Evolutionary conservation across 2,113 vertebrate genomes (phyloP), one percentile per base, ranked within the genome.

Genomic region (Melanerpes aurifrons): DNA sequence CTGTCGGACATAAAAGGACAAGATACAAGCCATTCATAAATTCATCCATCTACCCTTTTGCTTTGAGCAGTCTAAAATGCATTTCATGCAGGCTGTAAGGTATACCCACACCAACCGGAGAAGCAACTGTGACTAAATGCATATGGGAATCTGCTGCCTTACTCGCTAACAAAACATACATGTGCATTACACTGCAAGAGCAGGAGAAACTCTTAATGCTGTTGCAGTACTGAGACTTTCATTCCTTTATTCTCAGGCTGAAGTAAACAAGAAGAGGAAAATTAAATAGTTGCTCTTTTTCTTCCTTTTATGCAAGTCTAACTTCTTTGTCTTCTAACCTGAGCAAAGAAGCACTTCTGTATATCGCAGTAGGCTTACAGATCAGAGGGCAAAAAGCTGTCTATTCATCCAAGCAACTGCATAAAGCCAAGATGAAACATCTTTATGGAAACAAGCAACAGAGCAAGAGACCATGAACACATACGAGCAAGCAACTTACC

Each of bases 141-240:
- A 4, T 18, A 4, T n/a, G 25, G 90, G 28, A 88, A 57, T 50
- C 53, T 78, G 4, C 32, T 81, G 53, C 37, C 54, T 88, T 86
- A 83, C 68, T 96, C 78, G 78, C 47, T 77, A n/a, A 61, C 7
- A 29, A 77, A 63, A 35, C 3, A 20, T 43, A 19, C 10, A 7
- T 2, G 0, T 29, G 11, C 12, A 11, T 32, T 17, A 22, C 7
- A 40, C 1, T 0, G 28, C 31, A 56, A 58, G 43, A 87, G 59
- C 9, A 24, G 40, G 43, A 24, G 10, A 14, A 64, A 10, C 15
- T 53, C 21, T 24, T 12, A 53, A 50, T 9, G 12, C 63, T 19
- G 17, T 40, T 79, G 71, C n/a, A 89, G 37, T 78, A 56, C 37
- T 9, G 8, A 2, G 10, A 54, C 15, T 12, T 94, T 77, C 22